Percentiles rank a stretch among this genome's conserved stretches.
Conservation (phyloP, 2,888 invertebrate species). For the Tridacna gigas region DNA sequence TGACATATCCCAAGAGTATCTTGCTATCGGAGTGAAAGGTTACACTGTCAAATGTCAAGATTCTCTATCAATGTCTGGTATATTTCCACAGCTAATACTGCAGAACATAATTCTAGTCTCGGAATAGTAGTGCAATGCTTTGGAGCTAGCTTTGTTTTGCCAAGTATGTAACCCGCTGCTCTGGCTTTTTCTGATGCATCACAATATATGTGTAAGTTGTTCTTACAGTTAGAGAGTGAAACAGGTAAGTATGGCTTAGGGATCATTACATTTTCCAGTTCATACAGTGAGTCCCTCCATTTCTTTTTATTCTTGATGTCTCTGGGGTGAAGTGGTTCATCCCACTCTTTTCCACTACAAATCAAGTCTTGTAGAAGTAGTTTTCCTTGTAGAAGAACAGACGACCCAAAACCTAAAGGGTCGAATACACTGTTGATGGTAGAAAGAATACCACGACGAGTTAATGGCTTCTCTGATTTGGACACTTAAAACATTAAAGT, state of each 20-base stretch:
- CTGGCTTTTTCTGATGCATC: conserved; percentile 70
- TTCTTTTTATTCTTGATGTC: background rate
- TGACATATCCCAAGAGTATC: no score
- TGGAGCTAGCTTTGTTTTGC: conserved; percentile 66
- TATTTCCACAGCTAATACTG: conserved; percentile 60
- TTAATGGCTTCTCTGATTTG: conserved; percentile 40
- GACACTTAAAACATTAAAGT: conserved; percentile 49
- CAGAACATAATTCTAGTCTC: conserved; percentile 64
- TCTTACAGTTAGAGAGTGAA: background rate
- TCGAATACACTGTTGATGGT: conserved; percentile 63
- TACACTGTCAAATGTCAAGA: conserved; percentile 15
- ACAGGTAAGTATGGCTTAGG: background rate
- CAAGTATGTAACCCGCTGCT: conserved; percentile 59
- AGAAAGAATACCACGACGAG: conserved; percentile 56
- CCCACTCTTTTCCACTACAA: background rate
- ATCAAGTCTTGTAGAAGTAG: background rate
- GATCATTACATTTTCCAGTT: background rate
- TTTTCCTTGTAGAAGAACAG: conserved; percentile 31
- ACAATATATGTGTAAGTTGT: conserved; percentile 49
- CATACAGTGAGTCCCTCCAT: background rate
- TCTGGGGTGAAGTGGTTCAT: background rate
- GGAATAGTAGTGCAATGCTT: conserved; percentile 59
- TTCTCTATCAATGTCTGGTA: conserved; percentile 31
- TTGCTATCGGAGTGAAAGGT: no score
- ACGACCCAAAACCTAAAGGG: conserved; percentile 63